Evolutionary conservation across 1,140 invertebrate species (phyloP).

Genomic region (Anthonomus grandis): DNA sequence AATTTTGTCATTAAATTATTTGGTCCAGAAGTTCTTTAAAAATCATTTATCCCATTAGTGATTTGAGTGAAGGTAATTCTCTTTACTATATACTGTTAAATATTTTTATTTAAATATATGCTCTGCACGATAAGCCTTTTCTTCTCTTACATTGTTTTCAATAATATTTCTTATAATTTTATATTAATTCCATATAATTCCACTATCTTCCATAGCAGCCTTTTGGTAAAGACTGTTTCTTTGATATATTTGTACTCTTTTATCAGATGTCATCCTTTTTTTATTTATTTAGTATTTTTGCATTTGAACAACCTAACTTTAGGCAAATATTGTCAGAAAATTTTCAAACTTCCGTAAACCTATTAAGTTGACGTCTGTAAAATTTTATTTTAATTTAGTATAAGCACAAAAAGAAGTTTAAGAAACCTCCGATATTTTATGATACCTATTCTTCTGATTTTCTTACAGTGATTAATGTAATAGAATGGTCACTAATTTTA

Average conservation of each 20-base stretch:
- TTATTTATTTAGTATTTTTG: conserved; percentile 6
- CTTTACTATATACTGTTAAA: background rate
- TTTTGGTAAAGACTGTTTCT: background rate
- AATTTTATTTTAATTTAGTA: background rate
- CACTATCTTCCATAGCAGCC: conserved; percentile 1
- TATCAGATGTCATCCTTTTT: conserved; percentile 1
- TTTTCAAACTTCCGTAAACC: background rate
- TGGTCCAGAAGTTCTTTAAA: background rate
- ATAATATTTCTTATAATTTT: conserved; percentile 1
- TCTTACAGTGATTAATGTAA: background rate
- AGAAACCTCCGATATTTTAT: background rate
- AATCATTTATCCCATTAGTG: conserved; percentile 1
- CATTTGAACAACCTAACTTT: background rate
- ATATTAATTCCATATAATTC: background rate
- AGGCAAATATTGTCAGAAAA: background rate
- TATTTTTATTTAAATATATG: no score
- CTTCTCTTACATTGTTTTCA: background rate
- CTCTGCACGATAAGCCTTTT: no score
- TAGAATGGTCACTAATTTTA: conserved; percentile 1
- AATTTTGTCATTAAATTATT: no score
- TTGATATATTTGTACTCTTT: background rate
- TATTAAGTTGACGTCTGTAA: background rate
- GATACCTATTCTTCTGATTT: background rate
- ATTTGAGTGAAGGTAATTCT: background rate
- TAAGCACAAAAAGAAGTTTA: background rate